Base-by-base conservation (phyloP, 2,888 invertebrate genomes). In the Erannis defoliaria region DNA sequence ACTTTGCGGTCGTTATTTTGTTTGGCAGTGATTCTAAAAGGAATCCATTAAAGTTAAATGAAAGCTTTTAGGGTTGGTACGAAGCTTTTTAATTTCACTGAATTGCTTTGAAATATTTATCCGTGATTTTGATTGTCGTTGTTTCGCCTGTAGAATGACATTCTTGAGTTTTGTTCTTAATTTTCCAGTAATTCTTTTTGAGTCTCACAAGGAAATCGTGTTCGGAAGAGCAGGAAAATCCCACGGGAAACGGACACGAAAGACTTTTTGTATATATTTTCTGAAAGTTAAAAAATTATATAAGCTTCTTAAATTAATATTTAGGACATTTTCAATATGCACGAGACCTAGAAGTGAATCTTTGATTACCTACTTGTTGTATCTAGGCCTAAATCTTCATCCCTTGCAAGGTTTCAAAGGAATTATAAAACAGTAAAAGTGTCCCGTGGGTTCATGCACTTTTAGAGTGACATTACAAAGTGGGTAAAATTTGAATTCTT, bases 21-120 rank as follows among this genome's bases (percentile, higher is more conserved):
- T 45, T 61, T 46, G 50, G 50, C 61, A 46, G 23, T 26, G 42
- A 40, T 56, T 56, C 35, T 56, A 19, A 55, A 62, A 56, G 56
- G 56, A 62, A 56, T 56, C 62, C 62, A 56, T 56, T 62, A 56
- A 62, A 56, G 46, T 31, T 35, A 48, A 62, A 62, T 55, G 46
- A 53, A 62, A 56, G 62, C 56, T 62, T 56, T 56, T 61, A 55
- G 40, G 33, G 55, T 50, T 29, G 29, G 50, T 53, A 55, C 60
- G 45, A 55, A 55, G 61, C 55, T 50, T 49, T 60, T 54, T 19
- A 37, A 55, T 18, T 55, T 33, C 48, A 37, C 33, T 14, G 48
- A 37, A 48, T 55, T 16, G 35, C 49, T 42, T 55, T 50, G 48
- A 54, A 40, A 60, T 40, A 48, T 46, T 54, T 48, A 26, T 35